phyloP scores from a whole-genome alignment of 2,888 invertebrate species.

The Troides oblongomaculatus region DNA sequence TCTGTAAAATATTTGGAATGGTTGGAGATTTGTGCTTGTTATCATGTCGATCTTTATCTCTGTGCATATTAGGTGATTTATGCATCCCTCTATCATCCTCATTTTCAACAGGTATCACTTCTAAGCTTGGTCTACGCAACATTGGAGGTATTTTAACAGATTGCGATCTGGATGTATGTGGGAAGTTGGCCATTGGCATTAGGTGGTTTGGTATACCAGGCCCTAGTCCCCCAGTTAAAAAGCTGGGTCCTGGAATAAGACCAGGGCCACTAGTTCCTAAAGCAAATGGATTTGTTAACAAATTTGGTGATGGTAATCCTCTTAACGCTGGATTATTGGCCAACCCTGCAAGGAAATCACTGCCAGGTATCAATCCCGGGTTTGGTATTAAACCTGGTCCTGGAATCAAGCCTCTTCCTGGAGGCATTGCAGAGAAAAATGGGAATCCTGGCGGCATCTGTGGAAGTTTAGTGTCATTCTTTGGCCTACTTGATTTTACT shows the following conservation, averaged over 20 bases:
- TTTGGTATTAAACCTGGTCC: constrained; percentile 72
- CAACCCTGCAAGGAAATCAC: constrained; percentile 65
- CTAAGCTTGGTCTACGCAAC: constrained; percentile 80
- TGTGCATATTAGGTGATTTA: constrained; percentile 55
- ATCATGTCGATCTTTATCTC: constrained; percentile 69
- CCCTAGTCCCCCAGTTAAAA: constrained; percentile 56
- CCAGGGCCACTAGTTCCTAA: constrained; percentile 79
- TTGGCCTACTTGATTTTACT: constrained; percentile 65
- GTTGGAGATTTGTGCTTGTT: constrained; percentile 71
- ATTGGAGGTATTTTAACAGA: constrained; percentile 80
- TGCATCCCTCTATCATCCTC: constrained; percentile 68
- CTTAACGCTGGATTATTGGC: constrained; percentile 72
- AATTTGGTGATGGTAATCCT: constrained; percentile 62
- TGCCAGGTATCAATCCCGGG: constrained; percentile 73
- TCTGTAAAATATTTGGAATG: constrained; percentile 74
- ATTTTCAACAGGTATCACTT: constrained; percentile 76
- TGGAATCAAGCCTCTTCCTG: constrained; percentile 79
- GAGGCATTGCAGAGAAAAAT: constrained; percentile 68
- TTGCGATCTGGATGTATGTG: constrained; percentile 80
- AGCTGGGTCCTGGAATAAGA: constrained; percentile 80
- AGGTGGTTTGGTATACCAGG: constrained; percentile 75
- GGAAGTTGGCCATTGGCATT: constrained; percentile 73
- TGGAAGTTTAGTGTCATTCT: constrained; percentile 65
- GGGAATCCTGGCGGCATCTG: constrained; percentile 70
- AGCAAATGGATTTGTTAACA: constrained; percentile 77